Evolutionary conservation across 1,140 invertebrate species (phyloP).

Genomic region (Aphis gossypii): DNA sequence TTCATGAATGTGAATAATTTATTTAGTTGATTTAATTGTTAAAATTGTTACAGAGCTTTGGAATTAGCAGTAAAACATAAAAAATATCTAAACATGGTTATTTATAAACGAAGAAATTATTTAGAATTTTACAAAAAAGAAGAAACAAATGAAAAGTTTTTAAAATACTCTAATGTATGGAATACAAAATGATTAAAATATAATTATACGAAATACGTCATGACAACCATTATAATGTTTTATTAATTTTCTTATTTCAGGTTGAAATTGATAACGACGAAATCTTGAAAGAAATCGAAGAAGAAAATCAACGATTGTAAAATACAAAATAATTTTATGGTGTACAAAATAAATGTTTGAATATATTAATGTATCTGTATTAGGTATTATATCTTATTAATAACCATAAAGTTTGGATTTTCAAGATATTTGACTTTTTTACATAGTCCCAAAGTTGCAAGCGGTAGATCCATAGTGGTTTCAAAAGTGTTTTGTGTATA

Average conservation of each 20-base stretch:
- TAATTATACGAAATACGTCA: neutral
- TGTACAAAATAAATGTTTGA: neutral
- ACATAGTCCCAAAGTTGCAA: too few species aligned
- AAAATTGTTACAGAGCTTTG: slow-evolving; percentile 72
- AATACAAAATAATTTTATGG: neutral
- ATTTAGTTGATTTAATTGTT: neutral
- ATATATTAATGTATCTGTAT: too few species aligned
- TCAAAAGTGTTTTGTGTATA: too few species aligned
- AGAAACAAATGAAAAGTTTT: slow-evolving; percentile 78
- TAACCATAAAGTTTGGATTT: too few species aligned
- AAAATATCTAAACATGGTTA: slow-evolving; percentile 78
- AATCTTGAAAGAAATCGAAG: slow-evolving; percentile 1
- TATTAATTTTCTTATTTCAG: neutral
- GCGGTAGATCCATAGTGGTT: too few species aligned
- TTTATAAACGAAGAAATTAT: slow-evolving; percentile 79
- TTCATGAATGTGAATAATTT: neutral
- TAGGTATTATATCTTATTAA: too few species aligned
- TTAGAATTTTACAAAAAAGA: slow-evolving; percentile 76
- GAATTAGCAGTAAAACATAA: slow-evolving; percentile 85
- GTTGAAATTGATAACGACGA: slow-evolving; percentile 27
- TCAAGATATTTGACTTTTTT: too few species aligned
- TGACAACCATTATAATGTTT: neutral
- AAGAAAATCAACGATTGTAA: neutral
- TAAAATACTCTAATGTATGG: slow-evolving; percentile 63
- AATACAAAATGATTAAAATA: neutral